A percentile compares a stretch with the other conserved stretches of the same genome.
phyloP scores from a whole-genome alignment of 1,140 invertebrate genomes.

The Rhyzopertha dominica region DNA sequence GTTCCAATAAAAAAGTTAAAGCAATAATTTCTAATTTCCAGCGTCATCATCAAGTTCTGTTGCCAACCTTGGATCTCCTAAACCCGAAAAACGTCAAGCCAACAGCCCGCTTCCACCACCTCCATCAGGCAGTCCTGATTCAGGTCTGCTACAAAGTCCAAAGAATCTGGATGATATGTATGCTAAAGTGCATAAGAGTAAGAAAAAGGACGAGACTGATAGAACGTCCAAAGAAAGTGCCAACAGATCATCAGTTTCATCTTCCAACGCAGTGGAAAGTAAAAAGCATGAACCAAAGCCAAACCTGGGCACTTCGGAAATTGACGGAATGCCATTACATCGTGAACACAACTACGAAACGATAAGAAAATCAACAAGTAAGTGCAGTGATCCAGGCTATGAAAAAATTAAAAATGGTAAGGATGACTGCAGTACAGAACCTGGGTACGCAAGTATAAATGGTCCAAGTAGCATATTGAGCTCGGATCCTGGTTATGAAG shows the following conservation, averaged over 20 bases:
- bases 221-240: constrained; percentile 11
- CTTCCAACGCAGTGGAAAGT: constrained; percentile 19
- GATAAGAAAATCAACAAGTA: constrained; percentile 45
- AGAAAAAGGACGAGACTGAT: constrained; percentile 38
- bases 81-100: constrained; percentile 80
- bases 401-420: constrained; percentile 53
- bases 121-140: constrained; percentile 40
- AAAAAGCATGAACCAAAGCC: constrained; percentile 7
- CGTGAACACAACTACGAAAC: constrained; percentile 41
- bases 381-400: constrained; percentile 58
- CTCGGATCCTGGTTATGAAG: constrained; percentile 61
- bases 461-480: constrained; percentile 53
- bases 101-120: constrained; percentile 77
- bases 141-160: constrained; percentile 20
- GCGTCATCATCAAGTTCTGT: constrained; percentile 74
- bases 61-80: constrained; percentile 69
- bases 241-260: constrained; percentile 14
- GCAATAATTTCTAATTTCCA: too few relatives aligned
- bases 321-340: too few relatives aligned
- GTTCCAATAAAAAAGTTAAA: too few relatives aligned
- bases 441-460: constrained; percentile 46
- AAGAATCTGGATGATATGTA: constrained; percentile 77
- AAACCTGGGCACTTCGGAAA: constrained; percentile 4
- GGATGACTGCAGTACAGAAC: constrained; percentile 41
- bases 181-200: constrained; percentile 75